Conservation (phyloP, 2,113 vertebrate species). For the Leptobrachium ailaonicum region DNA sequence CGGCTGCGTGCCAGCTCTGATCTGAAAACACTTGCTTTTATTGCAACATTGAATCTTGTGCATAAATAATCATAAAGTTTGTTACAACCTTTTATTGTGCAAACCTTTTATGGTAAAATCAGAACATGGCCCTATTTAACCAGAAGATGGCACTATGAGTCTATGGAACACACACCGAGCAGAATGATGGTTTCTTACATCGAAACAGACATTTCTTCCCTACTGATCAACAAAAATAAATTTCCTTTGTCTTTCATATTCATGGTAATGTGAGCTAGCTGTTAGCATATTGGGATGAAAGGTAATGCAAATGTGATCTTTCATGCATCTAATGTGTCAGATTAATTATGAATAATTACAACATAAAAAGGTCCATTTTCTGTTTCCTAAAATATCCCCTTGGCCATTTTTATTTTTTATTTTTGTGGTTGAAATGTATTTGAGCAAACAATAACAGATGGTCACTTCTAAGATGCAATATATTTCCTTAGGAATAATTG, state of each 20-base stretch:
- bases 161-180: slow-evolving; percentile 31
- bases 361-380: slow-evolving; percentile 23
- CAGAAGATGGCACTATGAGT: slow-evolving; percentile 68
- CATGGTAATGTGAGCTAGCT: slow-evolving; percentile 36
- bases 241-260: slow-evolving; percentile 22
- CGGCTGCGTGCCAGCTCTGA: too few species aligned
- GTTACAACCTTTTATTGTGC: too few species aligned
- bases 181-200: neutral
- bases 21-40: too few species aligned
- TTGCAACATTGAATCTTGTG: too few species aligned
- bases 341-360: slow-evolving; percentile 38
- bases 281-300: slow-evolving; percentile 34
- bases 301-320: slow-evolving; percentile 43
- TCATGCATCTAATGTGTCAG: slow-evolving; percentile 30
- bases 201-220: slow-evolving; percentile 18
- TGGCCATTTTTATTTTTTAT: neutral
- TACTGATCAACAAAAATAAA: slow-evolving; percentile 29
- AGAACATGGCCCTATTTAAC: slow-evolving; percentile 9
- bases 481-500: too few species aligned
- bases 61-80: too few species aligned
- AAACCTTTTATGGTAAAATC: neutral
- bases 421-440: too few species aligned
- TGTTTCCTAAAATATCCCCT: slow-evolving; percentile 3
- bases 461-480: too few species aligned
- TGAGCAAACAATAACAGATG: too few species aligned